Conservation (phyloP, 2,888 invertebrate species). For the Tolmerus cingulatus region DNA sequence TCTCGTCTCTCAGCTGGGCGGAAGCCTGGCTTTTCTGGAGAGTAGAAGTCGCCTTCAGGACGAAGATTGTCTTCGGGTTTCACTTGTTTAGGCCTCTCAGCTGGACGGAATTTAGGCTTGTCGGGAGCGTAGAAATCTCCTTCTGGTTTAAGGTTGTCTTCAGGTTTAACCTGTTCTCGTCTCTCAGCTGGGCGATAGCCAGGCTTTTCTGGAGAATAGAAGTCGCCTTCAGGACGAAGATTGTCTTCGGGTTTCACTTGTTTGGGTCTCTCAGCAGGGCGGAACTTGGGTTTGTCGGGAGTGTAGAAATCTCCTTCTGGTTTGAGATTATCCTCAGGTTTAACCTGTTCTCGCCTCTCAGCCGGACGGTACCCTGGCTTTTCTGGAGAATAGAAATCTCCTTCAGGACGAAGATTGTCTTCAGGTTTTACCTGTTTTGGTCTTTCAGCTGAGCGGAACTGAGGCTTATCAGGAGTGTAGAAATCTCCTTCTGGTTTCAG, state of each 20-base stretch:
- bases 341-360: slow-evolving; percentile 63
- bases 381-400: slow-evolving; percentile 60
- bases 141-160: slow-evolving; percentile 63
- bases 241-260: slow-evolving; percentile 62
- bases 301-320: slow-evolving; percentile 68
- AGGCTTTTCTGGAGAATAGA: slow-evolving; percentile 60
- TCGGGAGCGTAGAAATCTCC: slow-evolving; percentile 64
- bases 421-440: slow-evolving; percentile 67
- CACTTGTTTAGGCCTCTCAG: slow-evolving; percentile 61
- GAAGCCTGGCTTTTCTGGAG: slow-evolving; percentile 58
- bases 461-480: slow-evolving; percentile 65
- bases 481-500: slow-evolving; percentile 65
- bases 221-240: slow-evolving; percentile 63
- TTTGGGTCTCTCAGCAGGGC: slow-evolving; percentile 64
- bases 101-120: slow-evolving; percentile 61
- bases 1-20: slow-evolving; percentile 63
- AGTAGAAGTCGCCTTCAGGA: slow-evolving; percentile 63
- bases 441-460: slow-evolving; percentile 67
- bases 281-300: slow-evolving; percentile 65
- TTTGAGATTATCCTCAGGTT: slow-evolving; percentile 66
- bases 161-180: slow-evolving; percentile 53
- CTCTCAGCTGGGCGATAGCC: slow-evolving; percentile 52
- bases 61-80: slow-evolving; percentile 63
- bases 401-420: slow-evolving; percentile 70
- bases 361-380: slow-evolving; percentile 63